These are phyloP conservation scores for Saxidomus purpurata DNA, from an alignment of 1,140 invertebrate species.

Conservation along the genomic window DNA sequence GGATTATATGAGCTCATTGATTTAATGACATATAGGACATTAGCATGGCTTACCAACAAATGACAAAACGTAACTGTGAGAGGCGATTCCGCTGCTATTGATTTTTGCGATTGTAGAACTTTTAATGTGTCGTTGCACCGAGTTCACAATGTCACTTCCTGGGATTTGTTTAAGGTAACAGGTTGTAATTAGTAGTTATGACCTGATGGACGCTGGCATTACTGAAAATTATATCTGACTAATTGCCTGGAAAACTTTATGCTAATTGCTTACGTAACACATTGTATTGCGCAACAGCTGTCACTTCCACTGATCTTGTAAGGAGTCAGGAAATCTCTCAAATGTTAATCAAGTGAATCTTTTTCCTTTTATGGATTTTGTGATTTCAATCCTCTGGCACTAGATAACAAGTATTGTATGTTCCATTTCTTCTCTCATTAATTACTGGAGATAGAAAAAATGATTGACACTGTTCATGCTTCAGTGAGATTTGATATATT, in stretches of 20 bases:
- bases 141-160: neutral
- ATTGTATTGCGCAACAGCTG: no score
- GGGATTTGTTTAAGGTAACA: neutral
- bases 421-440: no score
- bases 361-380: no score
- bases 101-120: neutral
- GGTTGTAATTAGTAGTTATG: slow-evolving; percentile 6
- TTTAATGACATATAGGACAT: slow-evolving; percentile 7
- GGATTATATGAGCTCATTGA: neutral
- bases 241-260: neutral
- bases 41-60: neutral
- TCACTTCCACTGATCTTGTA: no score
- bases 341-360: no score
- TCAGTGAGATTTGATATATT: no score
- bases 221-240: neutral
- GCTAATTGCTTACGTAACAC: no score
- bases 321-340: no score
- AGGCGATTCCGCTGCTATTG: slow-evolving; percentile 1
- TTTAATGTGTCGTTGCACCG: neutral
- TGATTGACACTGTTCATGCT: no score
- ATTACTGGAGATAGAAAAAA: no score
- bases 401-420: no score
- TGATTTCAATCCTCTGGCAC: no score
- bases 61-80: neutral
- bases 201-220: neutral